These are phyloP conservation scores for Cottus gobio DNA, from an alignment of 2,113 vertebrate genomes.

Conservation along the genomic window DNA sequence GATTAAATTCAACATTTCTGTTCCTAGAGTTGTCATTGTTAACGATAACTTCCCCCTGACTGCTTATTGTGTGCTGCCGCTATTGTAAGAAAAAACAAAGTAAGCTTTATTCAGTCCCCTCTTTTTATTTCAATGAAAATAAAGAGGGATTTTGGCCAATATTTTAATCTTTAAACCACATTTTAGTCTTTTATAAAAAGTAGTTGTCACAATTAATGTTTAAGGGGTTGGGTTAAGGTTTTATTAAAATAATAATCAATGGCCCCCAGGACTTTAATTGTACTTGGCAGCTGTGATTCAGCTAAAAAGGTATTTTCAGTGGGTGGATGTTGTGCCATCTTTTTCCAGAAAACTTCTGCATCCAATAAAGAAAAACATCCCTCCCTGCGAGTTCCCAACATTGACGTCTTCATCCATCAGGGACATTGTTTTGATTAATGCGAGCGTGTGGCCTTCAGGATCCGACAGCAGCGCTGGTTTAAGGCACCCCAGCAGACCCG, in stretches of 20 bases:
- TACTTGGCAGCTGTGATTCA: neutral
- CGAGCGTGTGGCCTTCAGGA: slow-evolving; percentile 52
- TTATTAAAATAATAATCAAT: neutral
- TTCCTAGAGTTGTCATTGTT: too few relatives aligned
- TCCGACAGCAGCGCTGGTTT: slow-evolving; percentile 63
- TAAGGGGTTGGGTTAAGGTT: too few relatives aligned
- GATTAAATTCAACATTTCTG: too few relatives aligned
- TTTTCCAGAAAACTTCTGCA: slow-evolving; percentile 41
- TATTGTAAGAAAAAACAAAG: too few relatives aligned
- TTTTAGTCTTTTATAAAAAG: too few relatives aligned
- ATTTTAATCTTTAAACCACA: too few relatives aligned
- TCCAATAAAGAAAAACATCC: slow-evolving; percentile 35
- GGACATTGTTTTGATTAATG: slow-evolving; percentile 62
- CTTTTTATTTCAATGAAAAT: too few relatives aligned
- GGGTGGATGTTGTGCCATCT: slow-evolving; percentile 14
- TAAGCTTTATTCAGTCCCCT: too few relatives aligned
- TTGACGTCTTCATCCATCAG: slow-evolving; percentile 63
- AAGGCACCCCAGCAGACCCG: slow-evolving; percentile 62
- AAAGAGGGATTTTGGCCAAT: too few relatives aligned
- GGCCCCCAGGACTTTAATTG: neutral
- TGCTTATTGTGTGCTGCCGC: too few relatives aligned
- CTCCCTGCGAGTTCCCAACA: slow-evolving; percentile 27
- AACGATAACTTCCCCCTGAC: too few relatives aligned
- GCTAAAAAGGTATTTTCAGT: neutral
- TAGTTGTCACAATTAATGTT: too few relatives aligned